Base-by-base conservation (phyloP, 64 coral and sea anemone species). In the Stichodactyla mertensii region DNA sequence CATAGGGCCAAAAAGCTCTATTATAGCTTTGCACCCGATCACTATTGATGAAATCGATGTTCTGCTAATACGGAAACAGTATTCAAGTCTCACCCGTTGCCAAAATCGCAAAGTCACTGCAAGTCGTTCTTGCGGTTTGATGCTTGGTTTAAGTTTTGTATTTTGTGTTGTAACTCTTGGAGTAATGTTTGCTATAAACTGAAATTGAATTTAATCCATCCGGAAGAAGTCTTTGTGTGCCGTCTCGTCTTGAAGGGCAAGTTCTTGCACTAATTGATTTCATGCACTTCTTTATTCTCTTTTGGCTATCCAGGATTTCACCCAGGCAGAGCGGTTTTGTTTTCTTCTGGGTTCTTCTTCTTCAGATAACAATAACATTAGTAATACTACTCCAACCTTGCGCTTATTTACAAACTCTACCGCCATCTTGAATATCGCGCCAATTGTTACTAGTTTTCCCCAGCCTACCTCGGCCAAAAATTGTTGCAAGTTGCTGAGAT, bases 81-180 rank as follows among this genome's bases (percentile, higher is more conserved):
- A 84, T 13, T 91, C 71, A 90, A 8, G 89, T 71, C 69, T 85
- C 89, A 15, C 90, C 78, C 10, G 90, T 92, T 16, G 85, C 85
- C 14, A 87, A 70, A 23, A 92, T 60, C 90, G 36, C 54, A 87
- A 51, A 7, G 90, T 79, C 4, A 92, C 28, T 55, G 84, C 77
- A 31, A 77, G 28, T 56, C 77, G 82, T 74, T 87, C 85, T 55
- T n/a, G 59, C 53, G 88, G 79, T 55, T 78, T 90, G 14, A 87
- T 89, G 4, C 31, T 51, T 19, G 83, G 16, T 64, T 80, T 10
- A 84, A 92, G 87, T 1, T 20, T 26, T 5, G 85, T 94, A 66
- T 94, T 70, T 27, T 55, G 4, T 31, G 87, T 93, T 51, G 15
- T 4, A 2, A 87, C 59, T 12, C 55, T 7, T 80, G 83, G 54